A percentile compares a stretch with the other conserved stretches of the same genome.
Evolutionary conservation across 2,797 vertebrate genomes (phyloP).

Genomic region (Enteromius paludinosus): DNA sequence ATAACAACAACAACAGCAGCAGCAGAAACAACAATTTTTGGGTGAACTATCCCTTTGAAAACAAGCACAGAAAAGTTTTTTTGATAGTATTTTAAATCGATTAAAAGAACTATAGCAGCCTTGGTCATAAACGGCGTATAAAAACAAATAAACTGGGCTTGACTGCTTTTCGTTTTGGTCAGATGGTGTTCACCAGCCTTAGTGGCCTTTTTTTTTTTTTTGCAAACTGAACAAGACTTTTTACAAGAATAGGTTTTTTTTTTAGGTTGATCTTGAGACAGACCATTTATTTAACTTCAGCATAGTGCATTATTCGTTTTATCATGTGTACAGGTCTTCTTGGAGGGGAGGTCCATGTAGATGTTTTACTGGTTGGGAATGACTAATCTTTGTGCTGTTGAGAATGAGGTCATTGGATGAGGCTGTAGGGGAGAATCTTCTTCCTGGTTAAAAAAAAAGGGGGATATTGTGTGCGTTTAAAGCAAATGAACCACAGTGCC

Average conservation of each 20-base stretch:
- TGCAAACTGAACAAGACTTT: not conserved
- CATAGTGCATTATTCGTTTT: not conserved
- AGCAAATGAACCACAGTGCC: conserved; percentile 19
- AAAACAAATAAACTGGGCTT: not conserved
- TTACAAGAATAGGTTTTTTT: too few species aligned
- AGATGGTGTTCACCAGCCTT: not conserved
- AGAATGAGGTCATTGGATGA: conserved; percentile 30
- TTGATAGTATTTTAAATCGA: too few species aligned
- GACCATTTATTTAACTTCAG: not conserved
- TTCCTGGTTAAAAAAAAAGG: conserved; percentile 10
- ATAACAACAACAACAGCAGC: too few species aligned
- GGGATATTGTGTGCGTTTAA: conserved; percentile 12
- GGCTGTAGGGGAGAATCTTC: not conserved
- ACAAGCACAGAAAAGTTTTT: too few species aligned
- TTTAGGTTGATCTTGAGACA: not conserved
- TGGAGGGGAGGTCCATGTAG: not conserved
- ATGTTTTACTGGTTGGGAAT: conserved; percentile 16
- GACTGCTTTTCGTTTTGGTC: not conserved
- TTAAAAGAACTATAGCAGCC: not conserved
- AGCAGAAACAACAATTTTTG: too few species aligned
- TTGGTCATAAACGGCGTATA: not conserved
- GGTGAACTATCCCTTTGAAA: too few species aligned
- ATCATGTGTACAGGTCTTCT: not conserved
- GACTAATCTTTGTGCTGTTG: conserved; percentile 1
- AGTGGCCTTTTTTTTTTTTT: not conserved